Conservation (phyloP, 2,888 invertebrate genomes). For the Catonia carolina region DNA sequence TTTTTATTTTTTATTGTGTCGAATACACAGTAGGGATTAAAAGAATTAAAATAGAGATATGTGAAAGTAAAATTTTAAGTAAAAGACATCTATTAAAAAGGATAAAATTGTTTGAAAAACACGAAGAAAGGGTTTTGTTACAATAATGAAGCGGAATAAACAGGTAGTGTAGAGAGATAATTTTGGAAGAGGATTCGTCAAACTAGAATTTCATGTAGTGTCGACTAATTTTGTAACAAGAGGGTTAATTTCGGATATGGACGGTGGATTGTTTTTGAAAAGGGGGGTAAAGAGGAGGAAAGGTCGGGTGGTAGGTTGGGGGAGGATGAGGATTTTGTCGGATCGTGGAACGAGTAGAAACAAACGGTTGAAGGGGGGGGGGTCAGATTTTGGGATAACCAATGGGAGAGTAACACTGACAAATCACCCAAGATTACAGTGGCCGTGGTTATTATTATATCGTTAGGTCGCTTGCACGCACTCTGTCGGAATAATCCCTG, state of each 20-base stretch:
- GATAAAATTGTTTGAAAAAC: too few relatives aligned
- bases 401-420: constrained; percentile 28
- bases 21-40: too few relatives aligned
- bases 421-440: constrained; percentile 36
- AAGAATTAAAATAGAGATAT: too few relatives aligned
- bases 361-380: background rate
- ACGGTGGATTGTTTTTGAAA: too few relatives aligned
- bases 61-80: too few relatives aligned
- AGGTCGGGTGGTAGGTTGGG: background rate
- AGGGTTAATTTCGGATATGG: too few relatives aligned
- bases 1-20: too few relatives aligned
- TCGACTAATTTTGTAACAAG: background rate
- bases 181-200: background rate
- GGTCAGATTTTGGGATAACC: constrained; percentile 11
- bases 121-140: too few relatives aligned
- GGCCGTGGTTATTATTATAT: constrained; percentile 37
- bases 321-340: background rate
- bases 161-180: too few relatives aligned
- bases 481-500: constrained; percentile 24
- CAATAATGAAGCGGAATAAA: too few relatives aligned
- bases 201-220: constrained; percentile 4
- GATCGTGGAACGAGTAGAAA: background rate
- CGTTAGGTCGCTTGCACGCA: constrained; percentile 32
- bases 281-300: too few relatives aligned
- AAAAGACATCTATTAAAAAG: too few relatives aligned